A percentile compares a stretch with the other conserved stretches of the same genome.
Conservation (phyloP, 2,113 vertebrate genomes). For the Anser brachyrhynchus region DNA sequence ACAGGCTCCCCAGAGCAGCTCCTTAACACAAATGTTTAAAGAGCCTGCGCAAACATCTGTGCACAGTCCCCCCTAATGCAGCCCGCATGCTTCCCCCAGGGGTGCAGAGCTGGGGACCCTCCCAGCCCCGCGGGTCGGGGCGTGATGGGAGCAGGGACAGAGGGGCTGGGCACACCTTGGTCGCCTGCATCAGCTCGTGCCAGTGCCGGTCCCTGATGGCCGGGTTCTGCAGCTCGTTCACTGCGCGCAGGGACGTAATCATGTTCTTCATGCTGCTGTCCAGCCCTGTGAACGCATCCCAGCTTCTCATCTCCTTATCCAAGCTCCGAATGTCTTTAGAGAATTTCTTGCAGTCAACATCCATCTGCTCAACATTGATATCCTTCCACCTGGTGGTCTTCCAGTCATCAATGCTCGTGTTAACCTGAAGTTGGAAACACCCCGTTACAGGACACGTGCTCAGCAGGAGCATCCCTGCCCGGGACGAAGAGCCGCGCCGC, state of each 20-base stretch:
- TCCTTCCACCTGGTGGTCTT: slow-evolving; percentile 77
- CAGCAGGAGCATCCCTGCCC: neutral
- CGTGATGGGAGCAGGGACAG: neutral
- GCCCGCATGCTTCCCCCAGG: neutral
- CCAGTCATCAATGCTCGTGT: slow-evolving; percentile 71
- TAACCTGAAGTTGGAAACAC: slow-evolving; percentile 49
- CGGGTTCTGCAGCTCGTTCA: slow-evolving; percentile 80
- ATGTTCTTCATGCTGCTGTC: slow-evolving; percentile 78
- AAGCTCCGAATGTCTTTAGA: slow-evolving; percentile 74
- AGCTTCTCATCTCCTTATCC: slow-evolving; percentile 78
- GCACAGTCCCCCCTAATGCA: neutral
- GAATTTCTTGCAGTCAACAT: slow-evolving; percentile 77
- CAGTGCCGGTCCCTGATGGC: slow-evolving; percentile 80
- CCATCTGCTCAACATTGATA: slow-evolving; percentile 79
- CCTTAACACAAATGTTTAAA: accelerated
- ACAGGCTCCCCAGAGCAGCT: accelerated
- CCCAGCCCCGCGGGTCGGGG: accelerated
- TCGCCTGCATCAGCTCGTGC: slow-evolving; percentile 78
- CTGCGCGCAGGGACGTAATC: slow-evolving; percentile 67
- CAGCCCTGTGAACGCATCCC: slow-evolving; percentile 74
- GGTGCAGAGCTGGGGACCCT: neutral
- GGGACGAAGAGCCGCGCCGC: accelerated
- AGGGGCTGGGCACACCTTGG: slow-evolving; percentile 63
- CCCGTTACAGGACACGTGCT: accelerated
- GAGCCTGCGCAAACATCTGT: neutral